Evolutionary conservation across 2,113 vertebrate species (phyloP).

Genomic region (Rhabdornis inornatus): DNA sequence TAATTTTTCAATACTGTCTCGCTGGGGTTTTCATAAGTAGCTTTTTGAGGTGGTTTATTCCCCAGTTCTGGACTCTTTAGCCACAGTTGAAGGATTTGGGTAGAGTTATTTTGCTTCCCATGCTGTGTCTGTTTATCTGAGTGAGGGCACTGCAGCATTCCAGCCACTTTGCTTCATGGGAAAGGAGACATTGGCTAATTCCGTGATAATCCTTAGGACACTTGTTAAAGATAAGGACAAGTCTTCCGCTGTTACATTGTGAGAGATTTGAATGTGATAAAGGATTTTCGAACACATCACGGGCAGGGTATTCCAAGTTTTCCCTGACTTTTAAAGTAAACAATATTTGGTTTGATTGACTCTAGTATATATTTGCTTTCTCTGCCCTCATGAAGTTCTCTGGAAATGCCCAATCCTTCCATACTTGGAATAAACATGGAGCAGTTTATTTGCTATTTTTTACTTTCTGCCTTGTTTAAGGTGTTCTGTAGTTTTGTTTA

Average conservation of each 20-base stretch:
- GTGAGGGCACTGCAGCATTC: not conserved
- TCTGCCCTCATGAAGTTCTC: not conserved
- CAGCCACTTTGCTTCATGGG: not conserved
- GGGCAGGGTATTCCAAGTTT: not conserved
- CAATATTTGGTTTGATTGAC: not conserved
- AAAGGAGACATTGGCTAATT: not conserved
- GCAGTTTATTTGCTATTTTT: not conserved
- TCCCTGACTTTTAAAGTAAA: not conserved
- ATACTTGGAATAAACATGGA: rapidly evolving
- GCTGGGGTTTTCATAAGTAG: not conserved
- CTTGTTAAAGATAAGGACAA: not conserved
- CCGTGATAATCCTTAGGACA: not conserved
- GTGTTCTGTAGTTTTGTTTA: not conserved
- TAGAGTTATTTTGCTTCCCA: not conserved
- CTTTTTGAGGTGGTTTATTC: not conserved
- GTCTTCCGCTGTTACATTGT: not conserved
- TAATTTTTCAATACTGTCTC: not conserved
- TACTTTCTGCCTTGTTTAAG: not conserved
- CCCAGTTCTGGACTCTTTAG: not conserved
- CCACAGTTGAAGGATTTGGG: not conserved
- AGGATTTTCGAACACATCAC: not conserved
- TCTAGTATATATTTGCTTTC: not conserved
- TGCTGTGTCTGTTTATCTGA: not conserved
- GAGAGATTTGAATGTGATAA: not conserved
- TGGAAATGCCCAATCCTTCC: not conserved